A percentile compares a stretch with the other conserved stretches of the same genome.
Evolutionary conservation across 1,140 invertebrate species (phyloP).

Genomic region (Contarinia nasturtii): DNA sequence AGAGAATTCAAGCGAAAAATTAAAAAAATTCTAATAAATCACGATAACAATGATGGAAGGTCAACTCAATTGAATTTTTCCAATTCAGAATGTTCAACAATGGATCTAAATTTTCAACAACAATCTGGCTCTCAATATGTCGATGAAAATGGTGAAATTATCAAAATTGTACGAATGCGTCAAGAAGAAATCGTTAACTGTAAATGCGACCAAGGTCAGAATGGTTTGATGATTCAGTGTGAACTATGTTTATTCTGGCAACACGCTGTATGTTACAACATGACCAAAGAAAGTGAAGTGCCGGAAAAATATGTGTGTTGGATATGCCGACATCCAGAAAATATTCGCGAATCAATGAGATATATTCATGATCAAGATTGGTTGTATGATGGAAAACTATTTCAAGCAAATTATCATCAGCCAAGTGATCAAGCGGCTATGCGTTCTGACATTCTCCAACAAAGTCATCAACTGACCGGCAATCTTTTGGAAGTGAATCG

Average conservation of each 20-base stretch:
- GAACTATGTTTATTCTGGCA: constrained; percentile 90
- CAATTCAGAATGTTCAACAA: too few species aligned
- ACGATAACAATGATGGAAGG: too few species aligned
- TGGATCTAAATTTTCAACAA: not conserved
- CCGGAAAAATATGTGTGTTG: constrained; percentile 81
- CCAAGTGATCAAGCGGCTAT: constrained; percentile 17
- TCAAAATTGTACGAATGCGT: constrained; percentile 44
- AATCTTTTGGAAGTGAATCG: constrained; percentile 44
- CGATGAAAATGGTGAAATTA: constrained; percentile 36
- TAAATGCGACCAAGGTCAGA: constrained; percentile 73
- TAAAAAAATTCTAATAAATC: too few species aligned
- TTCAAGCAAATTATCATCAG: constrained; percentile 29
- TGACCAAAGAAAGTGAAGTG: constrained; percentile 56
- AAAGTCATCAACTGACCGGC: constrained; percentile 50
- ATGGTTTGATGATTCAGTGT: constrained; percentile 88
- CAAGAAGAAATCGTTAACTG: constrained; percentile 76
- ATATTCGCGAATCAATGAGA: constrained; percentile 44
- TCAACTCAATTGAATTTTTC: too few species aligned
- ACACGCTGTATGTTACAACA: constrained; percentile 73
- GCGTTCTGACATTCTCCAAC: constrained; percentile 32
- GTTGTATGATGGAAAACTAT: constrained; percentile 61
- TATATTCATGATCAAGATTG: constrained; percentile 75
- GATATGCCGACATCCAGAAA: constrained; percentile 61
- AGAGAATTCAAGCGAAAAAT: too few species aligned
- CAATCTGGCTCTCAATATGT: constrained; percentile 16